phyloP scores from a whole-genome alignment of 2,113 vertebrate species.

The Pterocles burchelli region DNA sequence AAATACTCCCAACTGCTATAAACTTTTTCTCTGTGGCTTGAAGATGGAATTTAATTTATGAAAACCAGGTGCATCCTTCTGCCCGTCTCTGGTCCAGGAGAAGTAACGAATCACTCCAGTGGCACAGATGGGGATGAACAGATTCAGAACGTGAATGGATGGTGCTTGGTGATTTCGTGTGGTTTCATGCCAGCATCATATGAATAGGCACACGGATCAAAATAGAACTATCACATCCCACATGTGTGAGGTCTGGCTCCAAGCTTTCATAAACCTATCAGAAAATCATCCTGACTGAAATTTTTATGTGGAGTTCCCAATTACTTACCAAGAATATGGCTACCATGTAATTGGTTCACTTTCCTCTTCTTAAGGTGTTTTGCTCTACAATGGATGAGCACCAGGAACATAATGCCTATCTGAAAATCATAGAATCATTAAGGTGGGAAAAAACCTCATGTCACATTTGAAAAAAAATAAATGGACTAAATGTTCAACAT shows the following conservation, averaged over 20 bases:
- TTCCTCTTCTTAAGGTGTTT: neutral
- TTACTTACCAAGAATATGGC: neutral
- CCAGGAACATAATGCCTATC: neutral
- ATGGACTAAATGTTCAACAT: neutral
- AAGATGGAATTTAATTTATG: neutral
- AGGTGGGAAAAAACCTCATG: no score
- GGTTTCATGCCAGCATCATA: slow-evolving; percentile 1
- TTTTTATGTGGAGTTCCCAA: neutral
- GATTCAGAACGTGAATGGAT: neutral
- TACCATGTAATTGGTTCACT: neutral
- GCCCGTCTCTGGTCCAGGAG: neutral
- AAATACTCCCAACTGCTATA: neutral
- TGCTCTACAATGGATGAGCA: neutral
- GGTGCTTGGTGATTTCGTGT: neutral
- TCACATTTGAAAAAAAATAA: neutral
- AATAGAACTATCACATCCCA: slow-evolving; percentile 22
- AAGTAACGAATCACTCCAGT: neutral
- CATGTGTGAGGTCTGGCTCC: slow-evolving; percentile 12
- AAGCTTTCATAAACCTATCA: neutral
- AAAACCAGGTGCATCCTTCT: neutral
- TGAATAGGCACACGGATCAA: neutral
- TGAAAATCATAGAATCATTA: neutral
- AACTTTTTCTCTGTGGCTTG: neutral
- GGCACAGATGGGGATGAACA: neutral
- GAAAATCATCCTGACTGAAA: neutral